Evolutionary conservation across 2,888 invertebrate genomes (phyloP).

Genomic region (Meta bourneti): DNA sequence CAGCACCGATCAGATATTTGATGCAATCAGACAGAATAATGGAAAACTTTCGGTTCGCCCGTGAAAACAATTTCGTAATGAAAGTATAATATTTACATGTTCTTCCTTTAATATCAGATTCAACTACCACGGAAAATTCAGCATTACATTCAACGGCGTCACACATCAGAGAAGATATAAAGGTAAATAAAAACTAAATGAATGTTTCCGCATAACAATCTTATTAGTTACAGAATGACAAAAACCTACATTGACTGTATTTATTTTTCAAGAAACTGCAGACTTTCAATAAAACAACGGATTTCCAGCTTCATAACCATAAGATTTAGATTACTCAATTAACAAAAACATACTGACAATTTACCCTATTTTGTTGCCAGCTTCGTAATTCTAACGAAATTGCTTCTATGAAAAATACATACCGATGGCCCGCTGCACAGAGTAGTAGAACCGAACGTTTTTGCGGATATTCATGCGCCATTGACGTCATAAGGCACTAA

Average conservation of each 20-base stretch:
- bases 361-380: not conserved
- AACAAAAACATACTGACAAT: not conserved
- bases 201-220: slow-evolving; percentile 1
- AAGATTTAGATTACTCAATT: slow-evolving; percentile 1
- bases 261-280: slow-evolving; percentile 12
- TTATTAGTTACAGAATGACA: not conserved
- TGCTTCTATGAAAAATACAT: not conserved
- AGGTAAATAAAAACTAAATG: slow-evolving; percentile 31
- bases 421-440: not conserved
- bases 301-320: slow-evolving; percentile 6
- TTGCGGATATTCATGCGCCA: too few relatives aligned
- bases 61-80: not conserved
- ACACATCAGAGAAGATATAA: slow-evolving; percentile 13
- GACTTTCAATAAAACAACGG: slow-evolving; percentile 20
- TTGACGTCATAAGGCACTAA: too few relatives aligned
- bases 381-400: not conserved
- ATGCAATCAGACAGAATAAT: not conserved
- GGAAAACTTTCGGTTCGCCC: not conserved
- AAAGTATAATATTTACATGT: not conserved
- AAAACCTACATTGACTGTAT: slow-evolving; percentile 2
- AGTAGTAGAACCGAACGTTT: not conserved
- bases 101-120: not conserved
- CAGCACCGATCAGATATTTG: not conserved
- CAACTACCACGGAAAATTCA: not conserved
- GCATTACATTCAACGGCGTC: slow-evolving; percentile 11